phyloP scores from a whole-genome alignment of 2,113 vertebrate species.

The Apistogramma diplotaenia region DNA sequence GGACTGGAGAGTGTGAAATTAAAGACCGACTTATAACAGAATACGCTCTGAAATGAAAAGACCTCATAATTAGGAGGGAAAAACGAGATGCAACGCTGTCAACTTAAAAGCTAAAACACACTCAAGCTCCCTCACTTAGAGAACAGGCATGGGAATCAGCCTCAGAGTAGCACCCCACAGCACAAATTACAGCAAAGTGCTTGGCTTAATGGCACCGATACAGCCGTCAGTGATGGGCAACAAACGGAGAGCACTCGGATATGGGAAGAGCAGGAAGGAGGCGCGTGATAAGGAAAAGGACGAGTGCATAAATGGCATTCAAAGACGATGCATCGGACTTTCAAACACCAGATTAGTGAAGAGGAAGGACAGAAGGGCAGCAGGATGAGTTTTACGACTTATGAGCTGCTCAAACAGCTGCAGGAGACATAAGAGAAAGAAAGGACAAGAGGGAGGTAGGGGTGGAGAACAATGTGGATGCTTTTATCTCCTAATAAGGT shows the following conservation, averaged over 20 bases:
- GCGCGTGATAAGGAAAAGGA: background rate
- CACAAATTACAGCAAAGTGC: conserved; percentile 24
- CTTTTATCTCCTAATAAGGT: conserved; percentile 79
- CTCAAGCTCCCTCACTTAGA: background rate
- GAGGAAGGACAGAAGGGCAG: background rate
- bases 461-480: conserved; percentile 27
- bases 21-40: background rate
- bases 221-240: background rate
- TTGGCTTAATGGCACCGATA: conserved; percentile 10
- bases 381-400: conserved; percentile 13
- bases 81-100: background rate
- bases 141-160: background rate
- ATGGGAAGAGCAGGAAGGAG: background rate
- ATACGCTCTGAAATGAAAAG: background rate
- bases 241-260: background rate
- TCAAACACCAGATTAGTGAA: background rate
- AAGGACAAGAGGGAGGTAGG: conserved; percentile 12
- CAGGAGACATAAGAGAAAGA: conserved; percentile 1
- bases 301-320: background rate
- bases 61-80: background rate
- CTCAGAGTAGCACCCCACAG: background rate
- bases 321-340: conserved; percentile 6
- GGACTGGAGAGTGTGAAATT: too few species aligned
- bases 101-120: background rate
- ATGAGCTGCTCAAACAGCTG: background rate